Conservation (phyloP, 1,140 invertebrate genomes). For the Latrodectus geometricus region DNA sequence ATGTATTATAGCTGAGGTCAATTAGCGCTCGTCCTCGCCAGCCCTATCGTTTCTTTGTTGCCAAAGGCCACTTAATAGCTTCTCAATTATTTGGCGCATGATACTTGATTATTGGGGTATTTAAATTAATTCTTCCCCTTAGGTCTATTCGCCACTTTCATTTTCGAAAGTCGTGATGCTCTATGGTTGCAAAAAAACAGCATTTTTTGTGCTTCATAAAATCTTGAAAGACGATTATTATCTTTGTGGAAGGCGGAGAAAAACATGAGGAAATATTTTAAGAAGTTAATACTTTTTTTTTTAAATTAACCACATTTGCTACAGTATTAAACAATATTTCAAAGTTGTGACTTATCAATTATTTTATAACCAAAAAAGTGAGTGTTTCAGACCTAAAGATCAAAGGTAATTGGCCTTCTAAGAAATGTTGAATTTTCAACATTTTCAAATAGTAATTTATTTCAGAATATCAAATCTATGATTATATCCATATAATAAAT, state of each 20-base stretch:
- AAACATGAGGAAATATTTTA: not conserved
- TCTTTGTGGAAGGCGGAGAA: not conserved
- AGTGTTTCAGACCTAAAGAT: too few species aligned
- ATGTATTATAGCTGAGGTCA: not conserved
- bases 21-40: not conserved
- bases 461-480: too few species aligned
- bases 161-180: not conserved
- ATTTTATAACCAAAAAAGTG: too few species aligned
- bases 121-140: not conserved
- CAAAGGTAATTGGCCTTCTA: too few species aligned
- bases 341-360: too few species aligned
- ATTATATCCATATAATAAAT: too few species aligned
- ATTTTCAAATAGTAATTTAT: too few species aligned
- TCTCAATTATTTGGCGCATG: not conserved
- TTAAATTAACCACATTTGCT: too few species aligned
- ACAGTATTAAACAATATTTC: too few species aligned
- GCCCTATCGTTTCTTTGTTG: not conserved
- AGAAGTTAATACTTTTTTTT: too few species aligned
- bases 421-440: too few species aligned
- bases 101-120: not conserved
- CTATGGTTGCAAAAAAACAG: not conserved
- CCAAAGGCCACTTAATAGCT: not conserved
- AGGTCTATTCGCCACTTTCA: not conserved
- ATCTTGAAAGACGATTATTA: not conserved
- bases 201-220: not conserved